These are phyloP conservation scores for Menidia beryllina DNA, from an alignment of 2,113 vertebrate genomes.

Conservation along the genomic window DNA sequence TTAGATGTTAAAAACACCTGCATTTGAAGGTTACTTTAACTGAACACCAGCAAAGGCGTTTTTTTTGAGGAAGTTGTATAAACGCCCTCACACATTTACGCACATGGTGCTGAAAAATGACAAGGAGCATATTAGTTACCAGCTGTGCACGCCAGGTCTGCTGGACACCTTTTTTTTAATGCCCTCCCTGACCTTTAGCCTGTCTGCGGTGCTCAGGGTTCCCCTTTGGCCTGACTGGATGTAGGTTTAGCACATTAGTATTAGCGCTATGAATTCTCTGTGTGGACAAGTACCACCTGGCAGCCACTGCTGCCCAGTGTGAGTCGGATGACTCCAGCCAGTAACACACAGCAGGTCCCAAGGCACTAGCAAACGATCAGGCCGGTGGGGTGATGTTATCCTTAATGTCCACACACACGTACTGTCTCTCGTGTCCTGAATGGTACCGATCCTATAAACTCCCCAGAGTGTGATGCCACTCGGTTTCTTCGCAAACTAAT, in stretches of 20 bases:
- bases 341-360: conserved; percentile 60
- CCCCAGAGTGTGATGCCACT: conserved; percentile 49
- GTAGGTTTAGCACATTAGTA: conserved; percentile 57
- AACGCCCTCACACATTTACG: conserved; percentile 1
- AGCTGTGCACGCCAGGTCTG: conserved; percentile 21
- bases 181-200: conserved; percentile 8
- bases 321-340: conserved; percentile 51
- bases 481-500: conserved; percentile 28
- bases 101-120: conserved; percentile 16
- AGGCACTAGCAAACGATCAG: conserved; percentile 35
- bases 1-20: conserved; percentile 6
- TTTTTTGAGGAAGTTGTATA: conserved; percentile 9
- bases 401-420: conserved; percentile 22
- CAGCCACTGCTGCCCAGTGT: conserved; percentile 41
- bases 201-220: not conserved
- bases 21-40: conserved; percentile 15
- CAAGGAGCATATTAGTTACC: conserved; percentile 19
- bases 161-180: conserved; percentile 5
- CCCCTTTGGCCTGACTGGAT: conserved; percentile 35
- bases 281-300: conserved; percentile 71
- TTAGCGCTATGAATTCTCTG: conserved; percentile 54
- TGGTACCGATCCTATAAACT: conserved; percentile 52
- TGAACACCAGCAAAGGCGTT: conserved; percentile 11
- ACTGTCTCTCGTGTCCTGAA: not conserved
- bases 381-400: conserved; percentile 43